Percentiles rank a stretch among this genome's conserved stretches.
phyloP scores from a whole-genome alignment of 2,888 invertebrate species.

The Idaea aversata region DNA sequence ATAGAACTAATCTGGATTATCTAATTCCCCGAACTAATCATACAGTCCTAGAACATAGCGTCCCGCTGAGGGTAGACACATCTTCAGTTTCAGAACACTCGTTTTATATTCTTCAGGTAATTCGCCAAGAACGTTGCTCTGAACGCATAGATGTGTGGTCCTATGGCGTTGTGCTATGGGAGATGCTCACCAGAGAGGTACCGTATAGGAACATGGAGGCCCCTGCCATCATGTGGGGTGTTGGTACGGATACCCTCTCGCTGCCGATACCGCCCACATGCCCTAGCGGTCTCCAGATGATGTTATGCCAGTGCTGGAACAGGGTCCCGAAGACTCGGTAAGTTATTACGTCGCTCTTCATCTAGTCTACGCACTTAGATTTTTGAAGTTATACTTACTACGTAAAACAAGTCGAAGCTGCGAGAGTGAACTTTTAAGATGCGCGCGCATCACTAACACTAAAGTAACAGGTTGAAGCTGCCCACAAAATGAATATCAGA shows the following conservation, averaged over 20 bases:
- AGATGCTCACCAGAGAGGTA: slow-evolving; percentile 92
- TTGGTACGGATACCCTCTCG: slow-evolving; percentile 95
- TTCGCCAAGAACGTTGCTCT: slow-evolving; percentile 96
- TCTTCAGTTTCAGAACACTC: no score
- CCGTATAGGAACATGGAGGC: slow-evolving; percentile 85
- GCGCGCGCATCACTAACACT: no score
- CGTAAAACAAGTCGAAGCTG: no score
- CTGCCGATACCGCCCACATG: slow-evolving; percentile 95
- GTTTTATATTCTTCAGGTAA: slow-evolving; percentile 75
- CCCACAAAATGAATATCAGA: no score
- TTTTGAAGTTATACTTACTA: neutral
- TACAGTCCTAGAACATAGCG: no score
- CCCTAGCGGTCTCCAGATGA: slow-evolving; percentile 91
- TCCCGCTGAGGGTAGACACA: no score
- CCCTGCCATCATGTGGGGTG: slow-evolving; percentile 98
- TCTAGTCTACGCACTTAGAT: slow-evolving; percentile 4
- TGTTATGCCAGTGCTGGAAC: slow-evolving; percentile 96
- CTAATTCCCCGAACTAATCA: no score
- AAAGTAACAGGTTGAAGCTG: no score
- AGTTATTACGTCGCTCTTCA: slow-evolving; percentile 13
- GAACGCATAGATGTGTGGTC: slow-evolving; percentile 99
- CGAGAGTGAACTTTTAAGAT: no score
- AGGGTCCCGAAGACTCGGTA: slow-evolving; percentile 90
- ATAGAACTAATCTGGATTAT: no score
- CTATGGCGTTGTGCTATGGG: slow-evolving; percentile 99